phyloP scores from a whole-genome alignment of 1,140 invertebrate species.

The Psilanteris sp. region DNA sequence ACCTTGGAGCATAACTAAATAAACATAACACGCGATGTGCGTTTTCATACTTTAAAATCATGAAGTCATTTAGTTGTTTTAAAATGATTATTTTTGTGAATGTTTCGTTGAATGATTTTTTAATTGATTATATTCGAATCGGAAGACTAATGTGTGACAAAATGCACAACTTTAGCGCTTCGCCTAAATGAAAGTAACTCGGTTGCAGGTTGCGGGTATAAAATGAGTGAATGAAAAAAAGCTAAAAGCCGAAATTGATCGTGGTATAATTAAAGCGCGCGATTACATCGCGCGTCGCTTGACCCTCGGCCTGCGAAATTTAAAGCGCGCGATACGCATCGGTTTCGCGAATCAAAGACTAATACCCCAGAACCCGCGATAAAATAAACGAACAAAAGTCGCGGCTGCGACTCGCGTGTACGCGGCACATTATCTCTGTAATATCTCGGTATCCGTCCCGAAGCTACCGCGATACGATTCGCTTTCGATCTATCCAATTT shows the following conservation, averaged over 20 bases:
- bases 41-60: no score
- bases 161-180: no score
- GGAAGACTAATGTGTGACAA: no score
- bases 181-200: no score
- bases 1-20: no score
- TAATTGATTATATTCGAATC: no score
- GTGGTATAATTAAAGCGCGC: conserved; percentile 29
- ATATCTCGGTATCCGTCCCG: conserved; percentile 62
- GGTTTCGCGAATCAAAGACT: conserved; percentile 46
- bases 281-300: conserved; percentile 30
- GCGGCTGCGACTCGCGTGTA: conserved; percentile 52
- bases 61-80: no score
- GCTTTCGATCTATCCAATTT: conserved; percentile 66
- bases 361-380: conserved; percentile 10
- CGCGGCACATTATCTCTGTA: conserved; percentile 58
- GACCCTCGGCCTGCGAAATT: conserved; percentile 48
- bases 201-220: no score
- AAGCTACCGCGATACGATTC: conserved; percentile 66
- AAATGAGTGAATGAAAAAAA: no score
- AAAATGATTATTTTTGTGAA: no score
- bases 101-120: no score
- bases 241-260: background rate
- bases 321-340: conserved; percentile 40
- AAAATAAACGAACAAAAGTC: conserved; percentile 49
- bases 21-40: no score